Base-by-base conservation (phyloP, 2,113 vertebrate genomes). In the Percina caprodes region DNA sequence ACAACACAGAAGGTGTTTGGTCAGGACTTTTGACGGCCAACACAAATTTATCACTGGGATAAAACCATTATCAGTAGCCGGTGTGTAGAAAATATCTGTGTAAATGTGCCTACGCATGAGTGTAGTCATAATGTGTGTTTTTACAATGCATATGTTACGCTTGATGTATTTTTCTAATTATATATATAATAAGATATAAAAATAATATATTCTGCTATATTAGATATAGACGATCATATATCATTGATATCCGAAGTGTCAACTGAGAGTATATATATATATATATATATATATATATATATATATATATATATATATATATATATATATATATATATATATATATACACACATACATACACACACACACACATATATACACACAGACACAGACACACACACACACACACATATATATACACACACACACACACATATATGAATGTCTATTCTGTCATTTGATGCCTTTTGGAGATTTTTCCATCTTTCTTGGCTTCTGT, bases 1-100 rank as follows among this genome's bases (percentile, higher is more conserved):
- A 83, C 51, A 13, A 62, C 63, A 61, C 33, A 56, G 52, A 86
- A 75, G 80, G 58, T 74, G 79, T 80, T 30, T 69, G 62, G 61
- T 88, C 76, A 83, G 79, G 48, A 39, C 56, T 75, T 78, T 19
- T 72, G 58, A 75, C 65, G 42, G 33, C 51, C 68, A 60, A 9
- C 83, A 80, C 80, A 12, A 78, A 80, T 82, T 80, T 72, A 78
- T 88, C 84, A 85, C 54, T 61, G 16, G 58, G 33, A 70, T 26
- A 82, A 18, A 35, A 59, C 78, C 63, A 21, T 0, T 23, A 61
- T 72, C 49, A 26, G 13, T 4, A 45, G 42, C 33, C 66, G 35
- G 18, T 58, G 79, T 45, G 30, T 61, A 21, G 10, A 26, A n/a
- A 5, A n/a, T 21, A 52, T 68, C 45, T 83, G 63, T 60, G 46